A percentile compares a stretch with the other conserved stretches of the same genome.
Evolutionary conservation across 2,888 invertebrate species (phyloP).

Genomic region (Watsonalla binaria): DNA sequence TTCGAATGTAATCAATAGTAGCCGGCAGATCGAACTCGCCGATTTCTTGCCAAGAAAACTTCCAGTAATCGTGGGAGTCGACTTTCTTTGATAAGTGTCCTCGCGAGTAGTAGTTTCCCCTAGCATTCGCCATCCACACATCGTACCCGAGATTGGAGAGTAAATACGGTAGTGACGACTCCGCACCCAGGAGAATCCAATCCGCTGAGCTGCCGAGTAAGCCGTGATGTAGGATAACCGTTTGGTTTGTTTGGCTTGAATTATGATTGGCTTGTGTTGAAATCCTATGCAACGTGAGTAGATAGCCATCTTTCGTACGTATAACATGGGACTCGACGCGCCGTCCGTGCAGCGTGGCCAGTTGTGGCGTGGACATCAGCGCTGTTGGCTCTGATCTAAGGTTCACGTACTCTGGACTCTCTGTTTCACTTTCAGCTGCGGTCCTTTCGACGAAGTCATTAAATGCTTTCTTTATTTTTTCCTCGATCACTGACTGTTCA

Average conservation of each 20-base stretch:
- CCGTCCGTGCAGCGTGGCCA: conserved; percentile 46
- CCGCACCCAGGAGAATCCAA: conserved; percentile 57
- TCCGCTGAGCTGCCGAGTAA: conserved; percentile 61
- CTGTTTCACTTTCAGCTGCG: conserved; percentile 17
- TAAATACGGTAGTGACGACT: conserved; percentile 53
- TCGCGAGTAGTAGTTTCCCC: conserved; percentile 59
- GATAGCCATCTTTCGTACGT: conserved; percentile 49
- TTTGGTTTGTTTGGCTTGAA: conserved; percentile 16
- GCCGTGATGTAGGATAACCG: conserved; percentile 56
- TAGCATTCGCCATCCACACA: conserved; percentile 79
- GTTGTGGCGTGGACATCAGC: conserved; percentile 43
- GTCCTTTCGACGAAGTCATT: conserved; percentile 27
- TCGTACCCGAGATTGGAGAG: conserved; percentile 78
- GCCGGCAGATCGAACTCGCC: conserved; percentile 54
- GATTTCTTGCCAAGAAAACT: conserved; percentile 59
- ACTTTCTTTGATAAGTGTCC: conserved; percentile 34
- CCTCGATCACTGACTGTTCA: conserved; percentile 2
- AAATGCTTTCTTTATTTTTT: conserved; percentile 20
- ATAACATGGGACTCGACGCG: conserved; percentile 48
- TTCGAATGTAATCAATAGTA: conserved; percentile 45
- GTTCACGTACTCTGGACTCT: conserved; percentile 20
- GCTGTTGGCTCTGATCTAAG: conserved; percentile 33
- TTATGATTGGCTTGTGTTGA: conserved; percentile 8
- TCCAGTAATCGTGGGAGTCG: conserved; percentile 44
- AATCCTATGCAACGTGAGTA: conserved; percentile 51